A percentile compares a stretch with the other conserved stretches of the same genome.
Evolutionary conservation across 2,888 invertebrate species (phyloP).

Genomic region (Arrhopalites spinosus): DNA sequence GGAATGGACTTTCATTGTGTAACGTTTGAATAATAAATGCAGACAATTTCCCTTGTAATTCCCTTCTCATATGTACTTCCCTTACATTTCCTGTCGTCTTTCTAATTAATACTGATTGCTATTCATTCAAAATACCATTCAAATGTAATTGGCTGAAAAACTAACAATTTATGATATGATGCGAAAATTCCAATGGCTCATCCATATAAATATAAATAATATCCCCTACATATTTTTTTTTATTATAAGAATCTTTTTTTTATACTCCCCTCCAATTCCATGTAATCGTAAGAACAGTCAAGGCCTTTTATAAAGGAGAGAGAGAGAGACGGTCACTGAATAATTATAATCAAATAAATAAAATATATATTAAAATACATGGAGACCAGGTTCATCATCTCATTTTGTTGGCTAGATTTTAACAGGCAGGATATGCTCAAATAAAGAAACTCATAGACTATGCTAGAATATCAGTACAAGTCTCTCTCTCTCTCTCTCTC

Average conservation of each 20-base stretch:
- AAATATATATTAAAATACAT: background rate
- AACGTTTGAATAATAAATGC: conserved; percentile 31
- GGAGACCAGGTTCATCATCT: too few relatives aligned
- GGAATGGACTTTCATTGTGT: conserved; percentile 8
- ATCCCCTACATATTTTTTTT: too few relatives aligned
- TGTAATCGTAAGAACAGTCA: too few relatives aligned
- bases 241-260: too few relatives aligned
- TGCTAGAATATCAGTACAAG: too few relatives aligned
- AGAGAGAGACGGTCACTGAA: conserved; percentile 13
- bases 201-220: too few relatives aligned
- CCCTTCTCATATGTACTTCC: conserved; percentile 16
- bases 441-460: too few relatives aligned
- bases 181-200: conserved; percentile 29
- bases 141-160: conserved; percentile 35
- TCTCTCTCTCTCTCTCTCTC: background rate
- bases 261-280: too few relatives aligned
- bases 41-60: conserved; percentile 30
- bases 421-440: background rate
- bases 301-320: background rate
- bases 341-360: conserved; percentile 27
- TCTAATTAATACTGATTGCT: conserved; percentile 38
- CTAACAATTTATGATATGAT: conserved; percentile 36
- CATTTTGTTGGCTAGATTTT: background rate
- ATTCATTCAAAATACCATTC: conserved; percentile 35
- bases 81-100: conserved; percentile 30